Conservation (phyloP, 2,888 invertebrate genomes). For the Dolichopus griseipennis region DNA sequence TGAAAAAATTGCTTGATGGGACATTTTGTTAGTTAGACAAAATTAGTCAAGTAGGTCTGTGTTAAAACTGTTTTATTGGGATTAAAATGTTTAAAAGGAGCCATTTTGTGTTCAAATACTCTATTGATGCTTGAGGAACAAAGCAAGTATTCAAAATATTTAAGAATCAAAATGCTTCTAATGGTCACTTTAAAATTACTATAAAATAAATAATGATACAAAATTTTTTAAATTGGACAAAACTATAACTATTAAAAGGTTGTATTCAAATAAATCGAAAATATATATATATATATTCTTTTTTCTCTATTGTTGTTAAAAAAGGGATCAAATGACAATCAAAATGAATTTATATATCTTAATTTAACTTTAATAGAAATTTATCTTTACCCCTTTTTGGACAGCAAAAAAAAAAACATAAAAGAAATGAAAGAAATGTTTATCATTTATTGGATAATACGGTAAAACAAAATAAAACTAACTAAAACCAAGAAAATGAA, state of each 20-base stretch:
- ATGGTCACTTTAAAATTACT: too few species aligned
- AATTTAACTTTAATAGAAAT: not conserved
- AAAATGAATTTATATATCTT: constrained; percentile 2
- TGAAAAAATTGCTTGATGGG: too few species aligned
- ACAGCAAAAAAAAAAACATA: not conserved
- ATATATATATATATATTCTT: too few species aligned
- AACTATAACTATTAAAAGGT: not conserved
- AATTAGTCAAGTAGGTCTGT: too few species aligned
- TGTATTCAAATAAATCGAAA: not conserved
- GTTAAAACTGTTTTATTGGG: too few species aligned
- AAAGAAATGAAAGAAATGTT: not conserved
- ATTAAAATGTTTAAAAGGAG: too few species aligned
- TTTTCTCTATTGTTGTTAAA: not conserved
- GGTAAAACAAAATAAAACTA: not conserved
- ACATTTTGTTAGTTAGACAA: too few species aligned
- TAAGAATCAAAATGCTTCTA: too few species aligned
- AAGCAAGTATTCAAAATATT: too few species aligned
- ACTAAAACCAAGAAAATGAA: not conserved
- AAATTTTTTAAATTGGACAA: not conserved
- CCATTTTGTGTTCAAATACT: too few species aligned
- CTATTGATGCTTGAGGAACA: too few species aligned
- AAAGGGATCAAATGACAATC: not conserved
- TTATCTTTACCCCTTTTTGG: not conserved
- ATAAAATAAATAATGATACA: not conserved
- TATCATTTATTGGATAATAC: not conserved